Evolutionary conservation across 37 sponge, comb jelly and placozoan genomes (phyloP).

Genomic region (Crambe crambe): DNA sequence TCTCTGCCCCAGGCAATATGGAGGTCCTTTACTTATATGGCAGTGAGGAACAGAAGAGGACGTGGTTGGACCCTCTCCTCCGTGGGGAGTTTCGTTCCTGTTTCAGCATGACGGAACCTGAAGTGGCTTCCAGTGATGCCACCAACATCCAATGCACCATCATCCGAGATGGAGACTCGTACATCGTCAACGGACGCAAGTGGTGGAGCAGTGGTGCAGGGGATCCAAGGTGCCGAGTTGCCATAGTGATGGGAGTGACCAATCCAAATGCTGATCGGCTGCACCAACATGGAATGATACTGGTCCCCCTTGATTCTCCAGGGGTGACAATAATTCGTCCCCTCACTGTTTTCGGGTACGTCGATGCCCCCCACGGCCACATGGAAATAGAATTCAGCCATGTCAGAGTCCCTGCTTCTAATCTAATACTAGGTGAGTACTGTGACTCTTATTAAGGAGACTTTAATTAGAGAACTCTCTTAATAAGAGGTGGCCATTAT

Average conservation of each 20-base stretch:
- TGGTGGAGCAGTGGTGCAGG: constrained; percentile 95
- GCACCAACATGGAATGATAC: constrained; percentile 83
- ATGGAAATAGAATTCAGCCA: constrained; percentile 80
- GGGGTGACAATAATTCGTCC: constrained; percentile 82
- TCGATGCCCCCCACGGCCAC: constrained; percentile 90
- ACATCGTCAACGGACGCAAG: constrained; percentile 87
- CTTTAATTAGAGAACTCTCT: too few species aligned
- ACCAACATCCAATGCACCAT: constrained; percentile 81
- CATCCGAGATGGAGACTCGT: constrained; percentile 53
- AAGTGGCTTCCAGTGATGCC: constrained; percentile 93
- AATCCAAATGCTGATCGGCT: constrained; percentile 32
- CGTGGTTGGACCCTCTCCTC: constrained; percentile 90
- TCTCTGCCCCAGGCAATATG: constrained; percentile 80
- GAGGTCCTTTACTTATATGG: constrained; percentile 90
- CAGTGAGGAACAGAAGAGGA: constrained; percentile 77
- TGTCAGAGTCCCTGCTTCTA: constrained; percentile 72
- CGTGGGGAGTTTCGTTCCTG: constrained; percentile 86
- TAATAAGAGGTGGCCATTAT: neutral
- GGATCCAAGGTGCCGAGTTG: constrained; percentile 82
- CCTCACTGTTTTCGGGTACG: constrained; percentile 84
- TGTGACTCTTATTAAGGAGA: neutral
- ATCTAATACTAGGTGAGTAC: constrained; percentile 70
- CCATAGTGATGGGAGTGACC: constrained; percentile 69
- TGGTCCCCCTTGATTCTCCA: constrained; percentile 84
- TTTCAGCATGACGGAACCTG: constrained; percentile 88